These are phyloP conservation scores for Himalopsyche japonica DNA, from an alignment of 2,888 invertebrate species.

Conservation along the genomic window DNA sequence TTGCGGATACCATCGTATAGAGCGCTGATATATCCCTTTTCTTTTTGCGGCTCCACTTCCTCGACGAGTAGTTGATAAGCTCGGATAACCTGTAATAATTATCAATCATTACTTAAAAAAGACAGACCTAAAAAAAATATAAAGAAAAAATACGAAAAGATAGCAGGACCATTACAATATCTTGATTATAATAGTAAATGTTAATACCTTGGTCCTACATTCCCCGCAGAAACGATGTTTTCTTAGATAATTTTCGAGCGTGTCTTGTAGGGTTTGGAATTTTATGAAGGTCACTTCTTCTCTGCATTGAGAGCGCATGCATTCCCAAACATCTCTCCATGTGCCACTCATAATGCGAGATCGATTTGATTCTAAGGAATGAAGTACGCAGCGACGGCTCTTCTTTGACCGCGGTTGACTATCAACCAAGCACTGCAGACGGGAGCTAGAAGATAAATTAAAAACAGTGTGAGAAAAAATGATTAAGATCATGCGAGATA, in stretches of 20 bases:
- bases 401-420: conserved; percentile 85
- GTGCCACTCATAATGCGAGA: conserved; percentile 65
- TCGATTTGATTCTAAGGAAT: conserved; percentile 86
- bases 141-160: not conserved
- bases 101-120: not conserved
- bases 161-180: conserved; percentile 24
- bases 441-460: conserved; percentile 58
- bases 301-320: conserved; percentile 77
- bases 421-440: conserved; percentile 76
- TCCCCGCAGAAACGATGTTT: conserved; percentile 95
- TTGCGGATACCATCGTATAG: conserved; percentile 85
- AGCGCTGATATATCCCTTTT: conserved; percentile 86
- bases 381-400: conserved; percentile 84
- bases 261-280: conserved; percentile 80
- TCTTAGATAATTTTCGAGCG: conserved; percentile 85
- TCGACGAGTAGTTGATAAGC: conserved; percentile 88
- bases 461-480: not conserved
- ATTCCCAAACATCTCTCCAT: conserved; percentile 85
- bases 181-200: conserved; percentile 22
- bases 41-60: conserved; percentile 80
- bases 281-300: conserved; percentile 88
- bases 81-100: conserved; percentile 60
- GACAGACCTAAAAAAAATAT: not conserved
- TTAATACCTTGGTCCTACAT: conserved; percentile 83
- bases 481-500: not conserved